Conservation (phyloP, 2,113 vertebrate species). For the Heterotilapia buettikoferi region DNA sequence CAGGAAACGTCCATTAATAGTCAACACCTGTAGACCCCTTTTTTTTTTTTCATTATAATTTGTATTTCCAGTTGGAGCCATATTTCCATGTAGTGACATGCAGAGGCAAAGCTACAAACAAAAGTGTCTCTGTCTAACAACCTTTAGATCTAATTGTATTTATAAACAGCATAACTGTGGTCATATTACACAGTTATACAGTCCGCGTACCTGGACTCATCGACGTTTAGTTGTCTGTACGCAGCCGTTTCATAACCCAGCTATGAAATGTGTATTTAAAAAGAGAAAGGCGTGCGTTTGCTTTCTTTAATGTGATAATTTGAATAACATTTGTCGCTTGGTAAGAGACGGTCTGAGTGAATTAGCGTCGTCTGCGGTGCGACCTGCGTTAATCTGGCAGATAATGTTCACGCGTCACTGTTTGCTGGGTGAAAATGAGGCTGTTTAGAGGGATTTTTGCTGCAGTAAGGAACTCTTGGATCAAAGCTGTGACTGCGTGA, state of each 20-base stretch:
- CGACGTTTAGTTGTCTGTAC: background rate
- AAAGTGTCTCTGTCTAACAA: background rate
- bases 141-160: background rate
- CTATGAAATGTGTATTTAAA: background rate
- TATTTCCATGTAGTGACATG: accelerated
- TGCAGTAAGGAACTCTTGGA: accelerated
- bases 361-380: accelerated
- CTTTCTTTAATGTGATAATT: background rate
- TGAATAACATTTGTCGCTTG: background rate
- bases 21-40: background rate
- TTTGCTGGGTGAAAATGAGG: background rate
- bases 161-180: accelerated
- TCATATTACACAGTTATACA: background rate
- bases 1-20: background rate
- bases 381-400: background rate
- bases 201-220: background rate
- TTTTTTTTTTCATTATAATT: background rate
- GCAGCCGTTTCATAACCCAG: accelerated
- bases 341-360: background rate
- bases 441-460: background rate
- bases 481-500: background rate
- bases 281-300: background rate
- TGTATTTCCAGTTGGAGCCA: background rate
- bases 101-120: background rate
- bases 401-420: background rate